Evolutionary conservation across 2,888 invertebrate genomes (phyloP).

Genomic region (Lasius platythorax): DNA sequence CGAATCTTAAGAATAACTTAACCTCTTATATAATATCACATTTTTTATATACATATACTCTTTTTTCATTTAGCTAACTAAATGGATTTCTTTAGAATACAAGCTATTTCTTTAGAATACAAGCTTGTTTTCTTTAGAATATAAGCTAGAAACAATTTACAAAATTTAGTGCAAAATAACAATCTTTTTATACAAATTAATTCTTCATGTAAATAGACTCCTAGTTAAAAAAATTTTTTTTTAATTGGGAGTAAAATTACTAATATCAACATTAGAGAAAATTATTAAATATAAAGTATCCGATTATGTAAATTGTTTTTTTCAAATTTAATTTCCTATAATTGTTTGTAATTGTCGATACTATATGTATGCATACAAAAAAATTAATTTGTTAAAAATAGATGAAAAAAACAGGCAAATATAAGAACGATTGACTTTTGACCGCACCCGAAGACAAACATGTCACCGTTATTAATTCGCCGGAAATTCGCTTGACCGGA

Average conservation of each 20-base stretch:
- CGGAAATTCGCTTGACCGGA: conserved; percentile 56
- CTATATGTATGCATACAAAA: not conserved
- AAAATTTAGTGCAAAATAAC: not conserved
- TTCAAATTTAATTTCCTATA: not conserved
- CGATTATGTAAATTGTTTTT: not conserved
- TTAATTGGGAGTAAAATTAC: not conserved
- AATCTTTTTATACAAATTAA: not conserved
- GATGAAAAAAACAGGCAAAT: not conserved
- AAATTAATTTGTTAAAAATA: conserved; percentile 12
- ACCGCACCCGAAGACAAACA: not conserved
- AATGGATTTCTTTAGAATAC: not conserved
- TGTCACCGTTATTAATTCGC: conserved; percentile 52
- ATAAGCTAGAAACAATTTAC: not conserved
- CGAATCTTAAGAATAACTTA: not conserved
- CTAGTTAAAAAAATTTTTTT: not conserved
- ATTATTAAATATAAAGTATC: not conserved
- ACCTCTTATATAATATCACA: not conserved
- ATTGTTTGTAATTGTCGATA: not conserved
- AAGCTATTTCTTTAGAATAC: not conserved
- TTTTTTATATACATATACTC: not conserved
- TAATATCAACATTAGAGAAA: not conserved
- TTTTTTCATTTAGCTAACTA: not conserved
- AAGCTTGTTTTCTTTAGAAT: not conserved
- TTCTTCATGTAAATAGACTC: not conserved
- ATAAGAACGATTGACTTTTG: not conserved